Evolutionary conservation across 2,888 invertebrate species (phyloP), one percentile per base, ranked within the genome.

Genomic region (Diachrysia chrysitis): DNA sequence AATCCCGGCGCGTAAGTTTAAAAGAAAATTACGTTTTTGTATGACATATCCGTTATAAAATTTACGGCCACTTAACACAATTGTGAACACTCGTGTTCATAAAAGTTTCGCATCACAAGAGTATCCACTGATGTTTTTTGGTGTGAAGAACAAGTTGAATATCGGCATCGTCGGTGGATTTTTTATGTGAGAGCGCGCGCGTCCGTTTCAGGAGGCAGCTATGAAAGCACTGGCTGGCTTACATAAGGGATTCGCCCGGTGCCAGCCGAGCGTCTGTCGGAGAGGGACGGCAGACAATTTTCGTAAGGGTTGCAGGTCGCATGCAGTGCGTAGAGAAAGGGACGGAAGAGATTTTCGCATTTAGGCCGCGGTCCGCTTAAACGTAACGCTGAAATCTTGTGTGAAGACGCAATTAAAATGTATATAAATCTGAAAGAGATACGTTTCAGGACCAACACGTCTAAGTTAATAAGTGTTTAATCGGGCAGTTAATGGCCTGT

Each of bases 401-500:
- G 90, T 91, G 91, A 93, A 93, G 90, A 90, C 89, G 92, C 94
- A 95, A 94, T 95, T 94, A 94, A 93, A 93, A 92, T 89, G 89
- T 90, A 90, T 89, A 92, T 91, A 89, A 92, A 92, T 91, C 90
- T 87, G 87, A 84, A 88, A 87, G 88, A 89, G 88, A 90, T 89
- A 89, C 86, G 83, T 87, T 88, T 83, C 82, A 74, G 76, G 81
- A 81, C 83, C 85, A 85, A 87, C 87, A 85, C 85, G 84, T 87
- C 76, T 73, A 82, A 84, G 85, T 90, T 91, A 88, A 88, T 89
- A 89, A 89, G 87, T 84, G 85, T 89, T 89, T 89, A 87, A 89
- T 89, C 82, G 84, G 69, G 75, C 81, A 78, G 78, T 83, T 88
- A 86, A 89, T 85, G 78, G 85, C 82, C 82, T 82, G 81, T 84